A percentile compares a stretch with the other conserved stretches of the same genome.
phyloP scores from a whole-genome alignment of 1,140 invertebrate species.

The Gryllus bimaculatus region DNA sequence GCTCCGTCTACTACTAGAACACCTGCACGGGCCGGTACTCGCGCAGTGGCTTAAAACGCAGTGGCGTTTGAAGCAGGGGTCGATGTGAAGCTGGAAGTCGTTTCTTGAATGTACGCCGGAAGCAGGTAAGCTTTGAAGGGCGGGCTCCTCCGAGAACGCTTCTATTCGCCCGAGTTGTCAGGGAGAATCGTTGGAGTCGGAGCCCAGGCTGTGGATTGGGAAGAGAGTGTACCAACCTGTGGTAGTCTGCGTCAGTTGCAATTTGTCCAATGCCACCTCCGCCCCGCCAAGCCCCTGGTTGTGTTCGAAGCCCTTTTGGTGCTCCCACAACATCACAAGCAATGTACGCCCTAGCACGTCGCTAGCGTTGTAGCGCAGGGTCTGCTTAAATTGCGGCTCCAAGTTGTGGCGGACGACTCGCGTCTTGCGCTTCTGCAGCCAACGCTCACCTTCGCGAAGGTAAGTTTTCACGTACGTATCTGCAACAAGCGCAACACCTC shows the following conservation, averaged over 20 bases:
- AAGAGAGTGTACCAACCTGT: slow-evolving; percentile 85
- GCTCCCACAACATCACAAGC: slow-evolving; percentile 83
- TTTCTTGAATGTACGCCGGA: too few species aligned
- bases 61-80: too few species aligned
- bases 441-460: slow-evolving; percentile 73
- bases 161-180: slow-evolving; percentile 34
- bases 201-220: slow-evolving; percentile 60
- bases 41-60: too few species aligned
- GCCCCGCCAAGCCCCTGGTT: slow-evolving; percentile 79
- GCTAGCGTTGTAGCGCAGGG: slow-evolving; percentile 73
- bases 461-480: slow-evolving; percentile 94
- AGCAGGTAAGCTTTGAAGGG: neutral
- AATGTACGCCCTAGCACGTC: slow-evolving; percentile 76
- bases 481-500: slow-evolving; percentile 28
- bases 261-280: slow-evolving; percentile 68
- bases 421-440: slow-evolving; percentile 85
- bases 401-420: slow-evolving; percentile 64
- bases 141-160: neutral
- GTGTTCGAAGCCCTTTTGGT: slow-evolving; percentile 75
- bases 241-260: slow-evolving; percentile 65
- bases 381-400: slow-evolving; percentile 78
- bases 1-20: too few species aligned
- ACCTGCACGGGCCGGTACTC: too few species aligned
- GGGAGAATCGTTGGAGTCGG: slow-evolving; percentile 60
- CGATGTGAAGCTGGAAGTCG: too few species aligned